These are phyloP conservation scores for Sinhomidia bicolor DNA, from an alignment of 2,888 invertebrate species.

Conservation along the genomic window DNA sequence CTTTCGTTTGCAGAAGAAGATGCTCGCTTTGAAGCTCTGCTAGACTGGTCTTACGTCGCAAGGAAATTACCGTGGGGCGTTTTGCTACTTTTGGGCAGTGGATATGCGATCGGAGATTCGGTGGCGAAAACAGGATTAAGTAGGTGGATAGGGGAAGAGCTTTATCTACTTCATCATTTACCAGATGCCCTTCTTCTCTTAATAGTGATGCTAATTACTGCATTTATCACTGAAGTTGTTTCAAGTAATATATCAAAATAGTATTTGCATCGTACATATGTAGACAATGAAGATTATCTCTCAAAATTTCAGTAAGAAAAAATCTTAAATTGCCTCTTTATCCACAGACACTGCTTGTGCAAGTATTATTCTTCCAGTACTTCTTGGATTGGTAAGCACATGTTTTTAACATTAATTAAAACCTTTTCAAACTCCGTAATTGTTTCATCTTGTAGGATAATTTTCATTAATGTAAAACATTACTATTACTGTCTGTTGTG, in stretches of 20 bases:
- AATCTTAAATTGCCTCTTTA: background rate
- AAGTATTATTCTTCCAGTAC: conserved; percentile 57
- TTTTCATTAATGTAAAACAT: background rate
- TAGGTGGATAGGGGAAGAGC: conserved; percentile 48
- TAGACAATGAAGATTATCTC: no score
- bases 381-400: conserved; percentile 62
- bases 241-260: conserved; percentile 57
- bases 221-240: conserved; percentile 70
- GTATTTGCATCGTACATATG: no score
- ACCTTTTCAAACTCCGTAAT: no score
- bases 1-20: conserved; percentile 47
- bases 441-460: background rate
- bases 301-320: no score
- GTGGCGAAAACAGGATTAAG: conserved; percentile 46
- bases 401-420: background rate
- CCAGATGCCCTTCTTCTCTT: conserved; percentile 43
- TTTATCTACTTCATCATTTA: conserved; percentile 32
- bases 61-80: conserved; percentile 76
- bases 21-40: conserved; percentile 47
- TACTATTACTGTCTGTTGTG: background rate
- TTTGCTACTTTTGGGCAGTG: conserved; percentile 70
- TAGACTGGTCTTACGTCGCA: conserved; percentile 76
- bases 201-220: conserved; percentile 66
- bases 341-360: conserved; percentile 55
- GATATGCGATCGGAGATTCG: conserved; percentile 66